Evolutionary conservation across 30 jellyfish, hydroid and myxozoan species (phyloP).

Genomic region (Nemopilema nomurai): DNA sequence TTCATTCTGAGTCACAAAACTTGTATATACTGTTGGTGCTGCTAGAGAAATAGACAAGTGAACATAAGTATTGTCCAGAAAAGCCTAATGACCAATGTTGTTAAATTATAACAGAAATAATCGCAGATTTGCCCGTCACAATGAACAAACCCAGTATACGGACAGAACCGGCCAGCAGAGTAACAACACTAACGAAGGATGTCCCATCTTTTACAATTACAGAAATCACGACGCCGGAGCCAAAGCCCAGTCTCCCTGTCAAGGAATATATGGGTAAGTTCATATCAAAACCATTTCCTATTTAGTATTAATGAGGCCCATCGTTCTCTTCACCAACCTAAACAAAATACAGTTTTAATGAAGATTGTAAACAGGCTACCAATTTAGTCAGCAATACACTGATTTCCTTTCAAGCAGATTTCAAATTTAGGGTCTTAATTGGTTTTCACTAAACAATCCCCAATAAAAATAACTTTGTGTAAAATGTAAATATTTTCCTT

Average conservation of each 20-base stretch:
- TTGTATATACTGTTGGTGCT: no score
- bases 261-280: not conserved
- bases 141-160: slow-evolving; percentile 27
- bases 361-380: not conserved
- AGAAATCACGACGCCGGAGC: slow-evolving; percentile 5
- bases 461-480: not conserved
- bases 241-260: not conserved
- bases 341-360: not conserved
- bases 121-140: slow-evolving; percentile 20
- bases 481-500: not conserved
- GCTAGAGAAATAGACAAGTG: no score
- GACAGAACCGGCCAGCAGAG: slow-evolving; percentile 26
- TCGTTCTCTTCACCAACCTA: not conserved
- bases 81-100: slow-evolving; percentile 1
- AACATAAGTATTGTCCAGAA: not conserved
- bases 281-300: not conserved
- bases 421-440: not conserved
- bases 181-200: slow-evolving; percentile 13
- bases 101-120: slow-evolving; percentile 28
- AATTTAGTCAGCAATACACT: not conserved
- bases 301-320: not conserved
- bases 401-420: not conserved
- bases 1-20: no score
- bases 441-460: not conserved
- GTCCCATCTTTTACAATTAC: slow-evolving; percentile 51